Conservation (phyloP, 2,113 vertebrate genomes). For the Columbina picui region DNA sequence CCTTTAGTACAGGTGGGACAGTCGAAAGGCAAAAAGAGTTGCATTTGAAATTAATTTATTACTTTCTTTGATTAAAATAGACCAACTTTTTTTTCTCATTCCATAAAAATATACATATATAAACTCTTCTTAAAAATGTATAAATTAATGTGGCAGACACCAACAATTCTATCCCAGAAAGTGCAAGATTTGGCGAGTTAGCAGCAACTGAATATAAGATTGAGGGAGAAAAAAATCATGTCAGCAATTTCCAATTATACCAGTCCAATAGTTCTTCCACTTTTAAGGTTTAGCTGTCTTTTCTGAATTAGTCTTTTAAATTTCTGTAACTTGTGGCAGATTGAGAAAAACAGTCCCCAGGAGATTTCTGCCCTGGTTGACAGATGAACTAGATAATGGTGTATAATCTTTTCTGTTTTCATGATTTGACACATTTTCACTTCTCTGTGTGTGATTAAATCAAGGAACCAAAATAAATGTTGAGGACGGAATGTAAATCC, state of each 20-base stretch:
- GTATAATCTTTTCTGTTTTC: conserved; percentile 52
- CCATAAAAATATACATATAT: background rate
- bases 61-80: background rate
- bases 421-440: conserved; percentile 54
- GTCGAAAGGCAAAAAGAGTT: background rate
- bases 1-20: background rate
- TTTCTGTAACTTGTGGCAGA: conserved; percentile 12
- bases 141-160: background rate
- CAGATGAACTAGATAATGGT: conserved; percentile 43
- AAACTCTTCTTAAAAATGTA: background rate
- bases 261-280: background rate
- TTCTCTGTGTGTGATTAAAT: conserved; percentile 28
- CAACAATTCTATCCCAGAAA: background rate
- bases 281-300: background rate
- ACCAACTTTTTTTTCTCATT: background rate
- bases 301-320: conserved; percentile 11
- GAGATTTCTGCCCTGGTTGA: conserved; percentile 33
- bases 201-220: background rate
- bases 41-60: background rate
- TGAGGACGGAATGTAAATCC: conserved; percentile 24
- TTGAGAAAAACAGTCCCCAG: conserved; percentile 7
- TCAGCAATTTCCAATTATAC: background rate
- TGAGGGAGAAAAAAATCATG: background rate
- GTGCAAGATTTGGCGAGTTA: background rate
- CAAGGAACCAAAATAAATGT: conserved; percentile 32